Evolutionary conservation across 2,797 vertebrate genomes (phyloP), one percentile per base, ranked within the genome.

Genomic region (Syncerus caffer): DNA sequence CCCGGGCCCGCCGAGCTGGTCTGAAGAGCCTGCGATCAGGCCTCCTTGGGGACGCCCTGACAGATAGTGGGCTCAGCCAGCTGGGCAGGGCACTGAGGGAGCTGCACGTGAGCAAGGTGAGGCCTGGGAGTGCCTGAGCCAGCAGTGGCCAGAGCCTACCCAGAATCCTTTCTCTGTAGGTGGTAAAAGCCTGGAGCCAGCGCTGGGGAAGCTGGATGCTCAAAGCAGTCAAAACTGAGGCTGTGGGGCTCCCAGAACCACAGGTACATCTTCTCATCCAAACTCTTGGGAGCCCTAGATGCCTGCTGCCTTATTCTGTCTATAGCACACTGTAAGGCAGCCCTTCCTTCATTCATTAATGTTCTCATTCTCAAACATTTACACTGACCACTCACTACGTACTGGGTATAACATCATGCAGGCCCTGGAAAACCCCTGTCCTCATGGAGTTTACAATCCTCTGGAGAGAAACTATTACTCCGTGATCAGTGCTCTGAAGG

Each of bases 151-250:
- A 38, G 57, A 74, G 13, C 23, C 51, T 13, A 60, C 47, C 31
- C 47, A 23, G 76, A 84, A 29, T 21, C 5, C 3, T 45, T 93
- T 85, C 96, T 96, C n/a, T 34, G 10, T 97, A 99, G 99, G 98
- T 99, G 76, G 98, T 99, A 96, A 99, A 99, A 98, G 98, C 98
- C 92, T 99, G 99, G 95, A 99, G 98, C 16, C 99, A 99, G 85
- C 34, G 1, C 25, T 31, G 53, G 55, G 67, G 67, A 93, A 88
- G 25, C 19, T 34, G 19, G 74, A 34, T 47, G 58, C 34, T 67
- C 90, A 85, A 78, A 93, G 25, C 16, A 5, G 57, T 47, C 17
- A 47, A 90, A 89, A 60, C 38, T 29, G 85, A 93, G 58, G n/a
- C 15, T 2, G 1, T 6, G 19, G 23, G 53, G 19, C 71, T 85